Conservation (phyloP, 2,888 invertebrate species). For the Isotomurus palustris region DNA sequence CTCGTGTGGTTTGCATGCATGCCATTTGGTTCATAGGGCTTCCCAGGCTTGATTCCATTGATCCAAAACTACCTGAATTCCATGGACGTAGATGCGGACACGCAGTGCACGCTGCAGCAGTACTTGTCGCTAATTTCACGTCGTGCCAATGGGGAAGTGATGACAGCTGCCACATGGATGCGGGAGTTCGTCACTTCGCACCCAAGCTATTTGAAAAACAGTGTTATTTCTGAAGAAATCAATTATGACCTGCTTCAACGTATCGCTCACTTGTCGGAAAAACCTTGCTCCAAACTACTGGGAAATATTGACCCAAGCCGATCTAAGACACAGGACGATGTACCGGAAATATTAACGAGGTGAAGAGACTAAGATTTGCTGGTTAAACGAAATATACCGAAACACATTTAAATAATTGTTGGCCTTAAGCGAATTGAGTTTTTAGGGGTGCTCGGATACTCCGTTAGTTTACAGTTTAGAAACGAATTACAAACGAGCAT, state of each 20-base stretch:
- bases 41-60: slow-evolving; percentile 90
- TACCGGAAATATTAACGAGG: slow-evolving; percentile 56
- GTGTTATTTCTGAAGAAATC: slow-evolving; percentile 78
- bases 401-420: too few relatives aligned
- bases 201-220: slow-evolving; percentile 85
- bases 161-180: slow-evolving; percentile 93
- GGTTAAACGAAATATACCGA: too few relatives aligned
- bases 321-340: slow-evolving; percentile 78
- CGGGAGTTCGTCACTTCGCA: slow-evolving; percentile 82
- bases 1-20: neutral
- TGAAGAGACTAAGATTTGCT: too few relatives aligned
- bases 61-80: slow-evolving; percentile 89
- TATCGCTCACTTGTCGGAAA: slow-evolving; percentile 34
- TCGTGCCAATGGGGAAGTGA: slow-evolving; percentile 79
- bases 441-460: too few relatives aligned
- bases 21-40: slow-evolving; percentile 53
- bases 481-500: too few relatives aligned
- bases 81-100: slow-evolving; percentile 97
- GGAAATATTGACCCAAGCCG: slow-evolving; percentile 61
- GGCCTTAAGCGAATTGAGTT: too few relatives aligned
- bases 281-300: slow-evolving; percentile 67
- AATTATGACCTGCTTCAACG: slow-evolving; percentile 76
- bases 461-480: too few relatives aligned
- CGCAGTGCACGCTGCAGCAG: slow-evolving; percentile 83
- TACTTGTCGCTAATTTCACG: slow-evolving; percentile 88